Base-by-base conservation (phyloP, 2,113 vertebrate genomes). In the Oxyura jamaicensis region DNA sequence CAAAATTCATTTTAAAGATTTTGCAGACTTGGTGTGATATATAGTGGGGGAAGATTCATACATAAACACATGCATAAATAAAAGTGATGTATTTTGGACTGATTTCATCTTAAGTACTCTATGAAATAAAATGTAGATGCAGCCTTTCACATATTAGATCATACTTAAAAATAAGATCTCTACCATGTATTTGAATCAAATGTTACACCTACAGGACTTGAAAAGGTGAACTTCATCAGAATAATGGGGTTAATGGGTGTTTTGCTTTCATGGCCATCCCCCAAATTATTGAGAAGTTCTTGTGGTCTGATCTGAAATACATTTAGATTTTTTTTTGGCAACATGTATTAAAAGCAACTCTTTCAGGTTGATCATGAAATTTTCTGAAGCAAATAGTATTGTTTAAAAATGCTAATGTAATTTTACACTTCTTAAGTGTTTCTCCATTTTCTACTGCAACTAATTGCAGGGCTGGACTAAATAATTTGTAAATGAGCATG, bases 1-100 rank as follows among this genome's bases (percentile, higher is more conserved):
- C 28, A 55, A 95, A 92, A 95, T 71, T 59, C 60, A 55, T 88
- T 91, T 95, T 83, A 58, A 94, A 92, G 75, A 59, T 46, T 91
- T 88, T 59, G 21, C 41, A 80, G 85, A 52, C 31, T 12, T 68
- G 31, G 26, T 39, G 55, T 53, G 79, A 73, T 83, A 39, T 16
- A 21, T 11, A 66, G 33, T 69, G 18, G 3, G 55, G 44, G 16
- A 8, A 58, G 26, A 73, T 21, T 86, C 55, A 50, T 53, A 86
- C 33, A 71, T 69, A 94, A 95, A 66, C 73, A 79, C 35, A 44
- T 71, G 80, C 58, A 78, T 48, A 48, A 48, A 46, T 16, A 35
- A 29, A 60, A 78, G 11, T 55, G 36, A 44, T 77, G 11, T 28
- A 50, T 83, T 83, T 88, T 41, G 29, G n/a, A 77, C 28, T 67